phyloP scores from a whole-genome alignment of 2,888 invertebrate genomes.

The Epinotia ramella region DNA sequence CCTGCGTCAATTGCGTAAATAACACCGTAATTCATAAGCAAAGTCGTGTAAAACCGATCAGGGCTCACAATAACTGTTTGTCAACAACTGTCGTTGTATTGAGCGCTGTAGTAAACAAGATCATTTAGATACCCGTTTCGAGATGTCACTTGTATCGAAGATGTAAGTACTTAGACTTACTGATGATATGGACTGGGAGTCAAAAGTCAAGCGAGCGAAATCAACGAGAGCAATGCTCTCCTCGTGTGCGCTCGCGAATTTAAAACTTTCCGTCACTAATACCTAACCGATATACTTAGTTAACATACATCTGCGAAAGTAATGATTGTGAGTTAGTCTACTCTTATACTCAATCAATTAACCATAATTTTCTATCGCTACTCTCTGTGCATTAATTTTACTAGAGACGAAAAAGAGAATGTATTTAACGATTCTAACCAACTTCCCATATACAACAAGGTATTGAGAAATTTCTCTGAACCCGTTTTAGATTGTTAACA shows the following conservation, averaged over 20 bases:
- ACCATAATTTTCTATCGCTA: conserved; percentile 10
- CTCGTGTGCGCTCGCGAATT: neutral
- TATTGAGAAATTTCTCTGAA: conserved; percentile 35
- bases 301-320: conserved; percentile 15
- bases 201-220: conserved; percentile 43
- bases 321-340: neutral
- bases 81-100: neutral
- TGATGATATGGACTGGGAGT: conserved; percentile 18
- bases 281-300: conserved; percentile 5
- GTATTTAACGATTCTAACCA: conserved; percentile 7
- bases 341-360: neutral
- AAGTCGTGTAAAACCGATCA: conserved; percentile 14
- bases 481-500: conserved; percentile 27
- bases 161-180: neutral
- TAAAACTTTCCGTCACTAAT: conserved; percentile 23
- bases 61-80: neutral
- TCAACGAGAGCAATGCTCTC: conserved; percentile 33
- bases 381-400: neutral
- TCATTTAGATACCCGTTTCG: conserved; percentile 57
- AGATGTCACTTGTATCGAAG: conserved; percentile 42
- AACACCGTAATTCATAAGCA: neutral
- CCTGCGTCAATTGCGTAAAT: conserved; percentile 18
- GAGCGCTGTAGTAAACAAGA: conserved; percentile 53
- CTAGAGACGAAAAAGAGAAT: conserved; percentile 28
- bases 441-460: conserved; percentile 10